Evolutionary conservation across 1,140 invertebrate genomes (phyloP), one percentile per base, ranked within the genome.

Genomic region (Megathymus violae): DNA sequence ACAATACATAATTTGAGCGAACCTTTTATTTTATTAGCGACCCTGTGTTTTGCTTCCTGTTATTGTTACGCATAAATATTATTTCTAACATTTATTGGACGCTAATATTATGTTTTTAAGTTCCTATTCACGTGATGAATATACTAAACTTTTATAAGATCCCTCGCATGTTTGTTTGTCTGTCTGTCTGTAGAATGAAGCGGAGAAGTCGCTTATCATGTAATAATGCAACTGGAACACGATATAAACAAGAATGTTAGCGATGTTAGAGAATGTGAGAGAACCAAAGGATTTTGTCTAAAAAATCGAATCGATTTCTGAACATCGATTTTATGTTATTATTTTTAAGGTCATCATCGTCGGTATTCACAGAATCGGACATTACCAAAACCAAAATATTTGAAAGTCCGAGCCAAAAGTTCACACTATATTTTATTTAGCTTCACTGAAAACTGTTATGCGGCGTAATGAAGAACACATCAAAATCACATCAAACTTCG

Each of bases 401-500:
- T 31, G 7, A 9, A 31, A 31, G 10, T 51, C 38, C 1, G 13
- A 27, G 27, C 7, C 13, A 43, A 27, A 16, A 54, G 43, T 41
- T 54, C 43, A 38, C 22, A n/a, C n/a, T n/a, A n/a, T 36, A 54
- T 54, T 52, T 52, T 52, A 52, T 41, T 17, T 36, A 54, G 13
- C 19, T 11, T n/a, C 5, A 15, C 16, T 15, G 16, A 15, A 38
- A 36, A 13, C 17, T 36, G 27, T 54, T 25, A 54, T 22, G 19
- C 13, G 16, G 16, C 22, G 51, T 54, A 54, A 54, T 54, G 38
- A 40, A 54, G 51, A 54, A 40, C 38, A 38, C 51, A 54, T 54
- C 51, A 54, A 54, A 54, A 54, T 27, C 36, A 41, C 51, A 54
- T 54, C 51, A 54, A 38, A 38, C 11, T 43, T 54, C 38, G 13